Conservation (phyloP, 1,140 invertebrate genomes). For the Periplaneta americana region DNA sequence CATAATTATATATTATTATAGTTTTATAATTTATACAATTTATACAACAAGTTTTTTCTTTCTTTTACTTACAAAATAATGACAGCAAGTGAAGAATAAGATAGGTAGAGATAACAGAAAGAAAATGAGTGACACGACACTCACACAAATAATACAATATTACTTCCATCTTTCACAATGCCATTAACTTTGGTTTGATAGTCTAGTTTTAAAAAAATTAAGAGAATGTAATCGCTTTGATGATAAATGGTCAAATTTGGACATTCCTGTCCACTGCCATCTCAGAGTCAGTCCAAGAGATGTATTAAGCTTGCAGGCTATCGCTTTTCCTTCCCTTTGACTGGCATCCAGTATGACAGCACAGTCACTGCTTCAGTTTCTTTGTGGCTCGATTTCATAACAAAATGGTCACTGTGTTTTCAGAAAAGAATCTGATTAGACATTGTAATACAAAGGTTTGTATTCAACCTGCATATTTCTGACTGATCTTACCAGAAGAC, state of each 20-base stretch:
- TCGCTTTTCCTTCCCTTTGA: background rate
- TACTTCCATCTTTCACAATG: background rate
- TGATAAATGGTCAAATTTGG: background rate
- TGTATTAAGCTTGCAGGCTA: background rate
- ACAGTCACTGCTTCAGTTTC: too few relatives aligned
- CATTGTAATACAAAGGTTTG: background rate
- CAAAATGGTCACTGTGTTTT: background rate
- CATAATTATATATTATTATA: conserved; percentile 4
- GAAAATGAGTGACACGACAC: background rate
- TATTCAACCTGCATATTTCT: background rate
- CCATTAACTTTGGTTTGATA: background rate
- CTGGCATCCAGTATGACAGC: too few relatives aligned
- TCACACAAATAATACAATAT: conserved; percentile 8
- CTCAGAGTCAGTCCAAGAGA: background rate
- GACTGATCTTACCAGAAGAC: background rate
- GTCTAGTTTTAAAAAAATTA: background rate
- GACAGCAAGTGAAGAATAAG: background rate
- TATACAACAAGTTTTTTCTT: background rate
- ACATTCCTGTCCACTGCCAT: background rate
- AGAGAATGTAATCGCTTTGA: background rate
- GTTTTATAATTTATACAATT: conserved; percentile 14
- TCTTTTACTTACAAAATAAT: conserved; percentile 13
- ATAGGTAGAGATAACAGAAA: background rate
- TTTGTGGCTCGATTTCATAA: background rate
- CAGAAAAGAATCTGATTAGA: background rate